These are phyloP conservation scores for Acrocera orbiculus DNA, from an alignment of 2,888 invertebrate species.

Conservation along the genomic window DNA sequence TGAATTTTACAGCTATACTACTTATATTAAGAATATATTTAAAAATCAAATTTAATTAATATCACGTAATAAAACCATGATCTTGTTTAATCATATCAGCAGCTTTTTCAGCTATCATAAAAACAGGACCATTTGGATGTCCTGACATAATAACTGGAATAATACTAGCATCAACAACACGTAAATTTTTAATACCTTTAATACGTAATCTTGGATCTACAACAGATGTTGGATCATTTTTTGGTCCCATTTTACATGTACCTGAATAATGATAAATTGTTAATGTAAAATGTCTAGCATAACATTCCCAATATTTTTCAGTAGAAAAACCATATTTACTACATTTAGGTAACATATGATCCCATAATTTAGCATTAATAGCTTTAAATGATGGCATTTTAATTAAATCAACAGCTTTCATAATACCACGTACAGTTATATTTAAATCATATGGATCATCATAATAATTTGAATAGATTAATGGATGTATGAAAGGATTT, in stretches of 20 bases:
- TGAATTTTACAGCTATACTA: too few relatives aligned
- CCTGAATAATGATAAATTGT: conserved; percentile 41
- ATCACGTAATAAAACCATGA: conserved; percentile 20
- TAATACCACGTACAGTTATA: conserved; percentile 37
- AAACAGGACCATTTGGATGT: conserved; percentile 32
- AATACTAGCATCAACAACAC: conserved; percentile 34
- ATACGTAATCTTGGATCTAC: conserved; percentile 37
- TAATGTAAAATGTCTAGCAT: conserved; percentile 35
- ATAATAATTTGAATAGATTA: conserved; percentile 46
- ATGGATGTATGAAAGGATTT: conserved; percentile 41
- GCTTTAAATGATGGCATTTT: conserved; percentile 33
- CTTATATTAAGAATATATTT: too few relatives aligned
- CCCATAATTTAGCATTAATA: conserved; percentile 32
- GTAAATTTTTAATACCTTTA: conserved; percentile 26
- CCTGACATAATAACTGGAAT: conserved; percentile 31
- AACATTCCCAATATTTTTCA: conserved; percentile 44
- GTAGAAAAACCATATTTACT: conserved; percentile 28
- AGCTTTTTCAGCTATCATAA: conserved; percentile 34
- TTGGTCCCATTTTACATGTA: conserved; percentile 42
- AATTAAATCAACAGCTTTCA: conserved; percentile 30
- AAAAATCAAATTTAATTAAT: conserved; percentile 27
- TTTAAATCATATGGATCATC: conserved; percentile 38
- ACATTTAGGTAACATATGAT: conserved; percentile 37
- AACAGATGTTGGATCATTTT: conserved; percentile 35
- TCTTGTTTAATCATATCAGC: conserved; percentile 32